Conservation (phyloP, 2,113 vertebrate genomes). For the Leuciscus idus region DNA sequence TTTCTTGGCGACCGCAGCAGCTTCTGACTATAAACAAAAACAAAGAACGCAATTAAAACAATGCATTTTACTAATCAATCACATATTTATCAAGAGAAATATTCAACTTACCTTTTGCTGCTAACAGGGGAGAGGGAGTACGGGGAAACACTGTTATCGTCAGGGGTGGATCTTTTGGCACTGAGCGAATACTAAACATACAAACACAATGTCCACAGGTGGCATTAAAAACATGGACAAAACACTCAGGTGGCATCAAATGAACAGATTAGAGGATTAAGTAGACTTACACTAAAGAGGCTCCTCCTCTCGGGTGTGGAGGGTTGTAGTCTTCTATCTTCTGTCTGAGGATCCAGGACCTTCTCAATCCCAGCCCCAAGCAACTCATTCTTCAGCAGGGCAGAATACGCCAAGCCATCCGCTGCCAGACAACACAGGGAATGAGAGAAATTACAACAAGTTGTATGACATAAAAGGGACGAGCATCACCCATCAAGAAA, state of each 20-base stretch:
- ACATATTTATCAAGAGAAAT: background rate
- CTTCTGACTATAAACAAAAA: conserved; percentile 83
- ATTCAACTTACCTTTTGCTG: conserved; percentile 89
- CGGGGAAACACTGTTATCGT: conserved; percentile 94
- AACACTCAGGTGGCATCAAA: background rate
- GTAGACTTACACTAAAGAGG: conserved; percentile 87
- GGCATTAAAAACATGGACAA: background rate
- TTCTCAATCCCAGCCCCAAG: conserved; percentile 96
- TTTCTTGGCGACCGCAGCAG: conserved; percentile 93
- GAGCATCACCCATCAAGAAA: background rate
- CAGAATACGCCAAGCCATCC: conserved; percentile 95
- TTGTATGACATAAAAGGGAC: background rate
- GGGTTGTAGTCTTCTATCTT: conserved; percentile 91
- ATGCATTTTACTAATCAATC: background rate
- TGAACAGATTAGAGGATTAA: background rate
- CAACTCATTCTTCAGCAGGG: conserved; percentile 96
- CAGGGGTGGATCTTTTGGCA: conserved; percentile 89
- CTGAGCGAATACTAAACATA: conserved; percentile 89
- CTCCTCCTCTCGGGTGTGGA: conserved; percentile 93
- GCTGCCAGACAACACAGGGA: conserved; percentile 49
- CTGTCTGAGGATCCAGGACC: conserved; percentile 95
- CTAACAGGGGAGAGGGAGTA: conserved; percentile 97
- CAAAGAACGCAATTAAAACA: background rate
- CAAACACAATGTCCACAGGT: background rate
- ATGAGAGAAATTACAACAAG: conserved; percentile 34